Base-by-base conservation (phyloP, 2,113 vertebrate species). In the Ornithorhynchus anatinus region DNA sequence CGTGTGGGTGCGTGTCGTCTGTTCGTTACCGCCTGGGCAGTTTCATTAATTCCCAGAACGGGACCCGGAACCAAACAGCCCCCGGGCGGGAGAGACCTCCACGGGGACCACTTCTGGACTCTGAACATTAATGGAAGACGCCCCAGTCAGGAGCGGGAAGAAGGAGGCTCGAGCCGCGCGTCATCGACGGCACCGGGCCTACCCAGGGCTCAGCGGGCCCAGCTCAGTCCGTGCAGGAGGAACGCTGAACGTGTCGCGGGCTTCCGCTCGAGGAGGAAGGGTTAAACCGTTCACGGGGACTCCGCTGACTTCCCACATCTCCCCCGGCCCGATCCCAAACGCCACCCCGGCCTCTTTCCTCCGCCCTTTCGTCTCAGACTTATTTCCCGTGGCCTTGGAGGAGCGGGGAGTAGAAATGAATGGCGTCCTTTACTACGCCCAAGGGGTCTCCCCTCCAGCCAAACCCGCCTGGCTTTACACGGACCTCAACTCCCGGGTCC, bases 341-440 rank as follows among this genome's bases (percentile, higher is more conserved):
- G 57, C n/a, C n/a, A n/a, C n/a, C n/a, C n/a, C n/a, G n/a, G n/a
- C 20, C 33, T 74, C 42, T 77, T 3, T 65, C 47, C 33, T 75
- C 45, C 53, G 48, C 42, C 78, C 75, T 16, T 63, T 77, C 84
- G 85, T 83, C 82, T 88, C 59, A 59, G 1, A 8, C 44, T 90
- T 91, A 89, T 91, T 92, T 89, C 90, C 85, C 85, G 60, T 72
- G 70, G 74, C 69, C 81, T 74, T 73, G 44, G 78, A 78, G 63
- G 79, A 87, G 69, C 62, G 51, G 72, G 79, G 70, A 85, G 84
- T 82, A 91, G 80, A 85, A 89, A 81, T 80, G 80, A 89, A 90
- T 85, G 80, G 20, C 69, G 75, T 38, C 73, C 73, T 77, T 79
- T 69, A 79, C 63, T 85, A 42, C 50, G 83, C 82, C 72, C 36